These are phyloP conservation scores for Elgaria multicarinata DNA, from an alignment of 2,113 vertebrate species.

Conservation along the genomic window DNA sequence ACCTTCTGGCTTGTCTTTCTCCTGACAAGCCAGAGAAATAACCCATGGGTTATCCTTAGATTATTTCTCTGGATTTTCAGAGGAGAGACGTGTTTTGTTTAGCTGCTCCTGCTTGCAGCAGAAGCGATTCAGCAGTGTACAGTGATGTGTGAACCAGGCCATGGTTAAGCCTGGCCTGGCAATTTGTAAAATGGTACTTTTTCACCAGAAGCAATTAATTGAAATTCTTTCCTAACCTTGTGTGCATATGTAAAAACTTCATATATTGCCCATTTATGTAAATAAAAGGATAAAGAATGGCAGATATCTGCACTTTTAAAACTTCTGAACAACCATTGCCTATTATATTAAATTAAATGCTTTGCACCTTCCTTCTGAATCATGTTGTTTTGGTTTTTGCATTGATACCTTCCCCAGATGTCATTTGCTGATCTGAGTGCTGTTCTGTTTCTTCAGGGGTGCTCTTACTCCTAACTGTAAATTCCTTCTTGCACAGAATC, in stretches of 20 bases:
- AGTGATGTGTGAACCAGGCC: no score
- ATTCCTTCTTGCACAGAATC: no score
- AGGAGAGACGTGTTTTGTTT: no score
- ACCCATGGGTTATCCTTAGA: no score
- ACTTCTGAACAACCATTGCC: not conserved
- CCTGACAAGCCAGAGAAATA: no score
- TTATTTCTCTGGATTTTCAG: no score
- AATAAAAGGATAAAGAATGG: conserved; percentile 65
- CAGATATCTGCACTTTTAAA: conserved; percentile 42
- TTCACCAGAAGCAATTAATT: not conserved
- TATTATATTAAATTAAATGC: not conserved
- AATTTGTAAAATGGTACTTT: not conserved
- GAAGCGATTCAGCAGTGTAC: no score
- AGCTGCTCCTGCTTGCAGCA: no score
- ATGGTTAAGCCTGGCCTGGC: not conserved
- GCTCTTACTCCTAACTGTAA: not conserved
- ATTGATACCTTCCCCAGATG: not conserved
- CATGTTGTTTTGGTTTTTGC: not conserved
- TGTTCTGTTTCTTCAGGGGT: not conserved
- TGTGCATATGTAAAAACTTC: conserved; percentile 8
- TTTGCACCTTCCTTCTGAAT: not conserved
- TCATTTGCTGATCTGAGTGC: not conserved
- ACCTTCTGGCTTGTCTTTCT: not conserved
- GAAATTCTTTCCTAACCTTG: not conserved
- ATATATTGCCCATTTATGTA: conserved; percentile 42